Base-by-base conservation (phyloP, 2,888 invertebrate species). In the Hirtodrosophila duncani region DNA sequence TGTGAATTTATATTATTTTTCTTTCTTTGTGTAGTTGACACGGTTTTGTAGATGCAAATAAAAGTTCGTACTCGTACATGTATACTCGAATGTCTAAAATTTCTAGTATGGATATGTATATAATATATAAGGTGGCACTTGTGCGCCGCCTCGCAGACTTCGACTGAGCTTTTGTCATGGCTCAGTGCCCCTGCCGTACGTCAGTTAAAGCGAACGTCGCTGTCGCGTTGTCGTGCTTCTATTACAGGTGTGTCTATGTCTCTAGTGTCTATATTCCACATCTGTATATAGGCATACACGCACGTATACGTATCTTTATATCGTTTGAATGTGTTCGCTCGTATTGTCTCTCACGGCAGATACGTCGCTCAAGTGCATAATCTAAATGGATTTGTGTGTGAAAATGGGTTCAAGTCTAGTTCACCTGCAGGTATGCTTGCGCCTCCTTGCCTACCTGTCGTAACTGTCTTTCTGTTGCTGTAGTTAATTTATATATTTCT, bases 161-260 rank as follows among this genome's bases (percentile, higher is more conserved):
- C 10, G 26, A 10, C 10, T 10, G 24, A 10, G 34, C 39, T 29
- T 48, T 67, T 65, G 44, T 58, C 52, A 67, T 67, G 75, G 63
- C 59, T 67, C 59, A 70, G 75, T 59, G 70, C 65, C 45, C 18
- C 33, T 20, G 27, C 23, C 27, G 38, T 39, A 48, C 48, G 55
- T 55, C 52, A 41, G 27, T 34, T 43, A 8, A 20, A 11, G 18
- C 13, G 49, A 43, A 34, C 62, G 56, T 53, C 52, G 21, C 17
- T 31, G 30, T 31, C n/a, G n/a, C n/a, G n/a, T 45, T 37, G 37
- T 10, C n/a, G n/a, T n/a, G 29, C 50, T 52, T 65, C 57, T 67
- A 56, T 61, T 70, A 52, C 75, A 70, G 75, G 67, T 70, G 70
- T 70, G 69, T 52, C 69, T 49, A n/a, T n/a, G n/a, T n/a, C n/a